Evolutionary conservation across 2,113 vertebrate species (phyloP).

Genomic region (Solea solea): DNA sequence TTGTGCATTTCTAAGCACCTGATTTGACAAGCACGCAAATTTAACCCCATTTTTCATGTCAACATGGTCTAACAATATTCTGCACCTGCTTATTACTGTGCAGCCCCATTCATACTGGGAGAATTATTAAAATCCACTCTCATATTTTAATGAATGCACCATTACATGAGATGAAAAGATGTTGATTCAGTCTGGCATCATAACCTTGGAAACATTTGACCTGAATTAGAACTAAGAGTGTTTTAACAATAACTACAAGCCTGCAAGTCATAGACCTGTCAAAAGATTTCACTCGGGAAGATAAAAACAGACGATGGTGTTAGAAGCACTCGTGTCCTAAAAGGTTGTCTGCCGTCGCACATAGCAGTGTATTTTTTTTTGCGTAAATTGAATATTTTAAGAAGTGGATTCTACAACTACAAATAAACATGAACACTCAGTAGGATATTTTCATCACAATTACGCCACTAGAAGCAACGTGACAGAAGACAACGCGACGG

Average conservation of each 20-base stretch:
- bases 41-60: constrained; percentile 20
- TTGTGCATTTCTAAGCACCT: constrained; percentile 12
- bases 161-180: constrained; percentile 25
- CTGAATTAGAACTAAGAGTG: constrained; percentile 8
- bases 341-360: too few species aligned
- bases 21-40: too few species aligned
- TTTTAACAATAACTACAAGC: background rate
- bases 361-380: too few species aligned
- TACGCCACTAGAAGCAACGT: too few species aligned
- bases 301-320: background rate
- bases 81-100: constrained; percentile 22
- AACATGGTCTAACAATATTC: constrained; percentile 13
- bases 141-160: constrained; percentile 11
- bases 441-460: too few species aligned
- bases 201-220: constrained; percentile 5
- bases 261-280: constrained; percentile 1
- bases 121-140: constrained; percentile 30
- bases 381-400: too few species aligned
- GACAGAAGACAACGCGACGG: too few species aligned
- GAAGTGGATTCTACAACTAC: too few species aligned
- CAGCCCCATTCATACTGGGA: constrained; percentile 28
- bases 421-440: too few species aligned
- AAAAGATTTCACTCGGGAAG: background rate
- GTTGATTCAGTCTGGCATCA: constrained; percentile 25
- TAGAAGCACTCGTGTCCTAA: too few species aligned